Evolutionary conservation across 2,113 vertebrate species (phyloP), one percentile per base, ranked within the genome.

Genomic region (Pterocles orientalis): DNA sequence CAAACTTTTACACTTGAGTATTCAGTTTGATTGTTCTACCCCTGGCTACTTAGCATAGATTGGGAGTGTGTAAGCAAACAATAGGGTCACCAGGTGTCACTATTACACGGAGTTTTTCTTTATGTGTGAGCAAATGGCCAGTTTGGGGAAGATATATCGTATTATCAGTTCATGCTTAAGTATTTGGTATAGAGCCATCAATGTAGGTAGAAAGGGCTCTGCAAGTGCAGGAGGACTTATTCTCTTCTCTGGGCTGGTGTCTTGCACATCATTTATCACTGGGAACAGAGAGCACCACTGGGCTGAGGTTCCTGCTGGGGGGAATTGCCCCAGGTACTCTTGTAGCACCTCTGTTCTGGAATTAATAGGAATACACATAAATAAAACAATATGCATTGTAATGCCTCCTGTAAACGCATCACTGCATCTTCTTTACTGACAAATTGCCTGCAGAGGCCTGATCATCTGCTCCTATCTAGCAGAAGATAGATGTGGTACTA

Each of bases 41-140:
- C 20, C 7, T 3, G 2, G 36, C 43, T 28, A 13, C 45, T 26
- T 17, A 89, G 65, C 45, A 41, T 3, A 66, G 45, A 45, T 7
- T 89, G 45, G 26, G 43, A 82, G 23, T 71, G 41, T 33, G 16
- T 87, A 88, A 95, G 72, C 61, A 75, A 96, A 57, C 82, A 85
- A 50, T 57, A 87, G 78, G 75, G 94, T 96, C 96, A 95, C 96
- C 95, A 96, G 93, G 82, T 96, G 95, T 96, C 96, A 97, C 94
- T 96, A 66, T 95, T 94, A 95, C 90, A 79, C 2, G 75, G 15
- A 31, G 9, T 3, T 54, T 93, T 95, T 72, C 65, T 41, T 50
- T 92, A 34, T 6, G 34, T 73, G 87, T 62, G 93, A 95, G 87
- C 90, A 90, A 94, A 90, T 54, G 54, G n/a, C 58, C 78, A 58